Base-by-base conservation (phyloP, 2,113 vertebrate genomes). In the Apus apus region DNA sequence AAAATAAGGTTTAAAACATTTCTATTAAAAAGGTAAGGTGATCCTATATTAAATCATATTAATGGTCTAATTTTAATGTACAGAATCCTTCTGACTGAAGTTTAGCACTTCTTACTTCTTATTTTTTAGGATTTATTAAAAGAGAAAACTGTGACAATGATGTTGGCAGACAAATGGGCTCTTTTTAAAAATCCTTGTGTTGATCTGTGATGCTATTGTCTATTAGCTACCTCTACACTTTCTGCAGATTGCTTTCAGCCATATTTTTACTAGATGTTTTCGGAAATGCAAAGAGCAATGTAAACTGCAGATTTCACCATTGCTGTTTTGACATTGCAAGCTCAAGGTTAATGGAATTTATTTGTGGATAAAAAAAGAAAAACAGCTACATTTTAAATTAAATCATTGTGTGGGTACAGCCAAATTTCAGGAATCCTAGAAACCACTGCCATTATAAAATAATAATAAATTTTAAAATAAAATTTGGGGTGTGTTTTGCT, bases 201-300 rank as follows among this genome's bases (percentile, higher is more conserved):
- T 94, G 71, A 62, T 92, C 57, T 90, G 36, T 94, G 87, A 26
- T 73, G 86, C 78, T 78, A 90, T 95, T 95, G 95, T 97, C 71
- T 83, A 92, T 96, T 95, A 95, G 38, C 54, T 92, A 75, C 23
- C 45, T 19, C 79, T 87, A 68, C 22, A 13, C 27, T 58, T 96
- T 93, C 81, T 93, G 54, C 51, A 75, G 85, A 93, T 87, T 76
- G 36, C 58, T 97, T 96, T 94, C 87, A 93, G 74, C 29, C 57
- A 43, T 81, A 82, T 81, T 93, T 95, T 94, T 93, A 65, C 77
- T 92, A 78, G 95, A 95, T 88, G 75, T 93, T 95, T 97, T 93
- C 70, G 61, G 91, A 95, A 88, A 54, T 74, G 57, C 68, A 79
- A 85, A 89, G 70, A 95, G 68, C 61, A 64, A 58, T 56, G 73